Evolutionary conservation across 2,888 invertebrate genomes (phyloP).

Genomic region (Acrocyrtus sp.): DNA sequence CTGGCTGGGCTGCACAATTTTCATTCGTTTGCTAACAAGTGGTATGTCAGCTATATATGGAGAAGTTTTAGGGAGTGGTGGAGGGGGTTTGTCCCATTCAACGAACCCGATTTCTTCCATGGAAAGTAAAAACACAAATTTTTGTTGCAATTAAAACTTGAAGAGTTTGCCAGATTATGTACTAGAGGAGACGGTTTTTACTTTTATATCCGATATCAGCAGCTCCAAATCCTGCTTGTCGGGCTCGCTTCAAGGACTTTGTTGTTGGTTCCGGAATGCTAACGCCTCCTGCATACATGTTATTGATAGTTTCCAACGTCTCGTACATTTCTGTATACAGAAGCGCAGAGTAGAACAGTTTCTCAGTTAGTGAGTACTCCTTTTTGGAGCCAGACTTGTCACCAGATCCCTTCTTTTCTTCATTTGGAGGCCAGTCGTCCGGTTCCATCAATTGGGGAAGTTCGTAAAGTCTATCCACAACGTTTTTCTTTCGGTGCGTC

Average conservation of each 20-base stretch:
- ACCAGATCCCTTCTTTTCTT: not conserved
- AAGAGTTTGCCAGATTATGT: not conserved
- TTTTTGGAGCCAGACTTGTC: slow-evolving; percentile 1
- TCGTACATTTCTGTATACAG: slow-evolving; percentile 59
- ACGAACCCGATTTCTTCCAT: slow-evolving; percentile 45
- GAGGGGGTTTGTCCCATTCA: slow-evolving; percentile 56
- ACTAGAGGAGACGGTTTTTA: slow-evolving; percentile 1
- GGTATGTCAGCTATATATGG: slow-evolving; percentile 55
- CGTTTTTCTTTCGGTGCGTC: not conserved
- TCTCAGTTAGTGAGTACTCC: slow-evolving; percentile 32
- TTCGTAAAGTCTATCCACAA: slow-evolving; percentile 15
- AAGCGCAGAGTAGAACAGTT: slow-evolving; percentile 58
- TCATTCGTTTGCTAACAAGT: slow-evolving; percentile 52
- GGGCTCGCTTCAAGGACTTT: slow-evolving; percentile 5
- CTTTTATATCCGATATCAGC: slow-evolving; percentile 44
- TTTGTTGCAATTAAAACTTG: not conserved
- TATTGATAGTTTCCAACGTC: slow-evolving; percentile 48
- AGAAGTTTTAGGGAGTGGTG: slow-evolving; percentile 55
- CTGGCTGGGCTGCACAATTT: slow-evolving; percentile 40
- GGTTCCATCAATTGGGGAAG: not conserved
- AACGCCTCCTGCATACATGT: slow-evolving; percentile 40
- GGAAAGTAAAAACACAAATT: not conserved
- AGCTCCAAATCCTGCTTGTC: slow-evolving; percentile 40
- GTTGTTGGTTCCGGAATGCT: slow-evolving; percentile 49
- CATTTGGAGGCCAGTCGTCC: slow-evolving; percentile 25